Evolutionary conservation across 2,888 invertebrate species (phyloP).

Genomic region (Diarsia dahlii): DNA sequence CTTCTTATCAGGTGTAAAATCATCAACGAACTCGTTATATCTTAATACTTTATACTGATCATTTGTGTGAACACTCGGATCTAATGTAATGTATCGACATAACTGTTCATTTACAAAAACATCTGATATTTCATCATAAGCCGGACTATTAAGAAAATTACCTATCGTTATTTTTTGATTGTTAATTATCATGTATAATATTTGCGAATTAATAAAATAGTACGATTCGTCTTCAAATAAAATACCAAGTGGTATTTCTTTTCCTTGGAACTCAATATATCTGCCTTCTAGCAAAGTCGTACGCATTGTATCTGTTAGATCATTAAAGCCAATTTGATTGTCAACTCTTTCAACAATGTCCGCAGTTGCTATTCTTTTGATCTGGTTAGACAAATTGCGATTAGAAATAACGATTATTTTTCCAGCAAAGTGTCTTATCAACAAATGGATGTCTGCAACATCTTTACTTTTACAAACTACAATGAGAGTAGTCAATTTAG

Average conservation of each 20-base stretch:
- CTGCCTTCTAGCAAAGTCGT: constrained; percentile 31
- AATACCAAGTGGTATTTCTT: constrained; percentile 12
- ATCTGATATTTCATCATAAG: constrained; percentile 30
- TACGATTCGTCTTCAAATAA: constrained; percentile 16
- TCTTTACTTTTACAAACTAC: constrained; percentile 19
- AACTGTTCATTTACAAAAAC: constrained; percentile 42
- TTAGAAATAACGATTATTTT: constrained; percentile 39
- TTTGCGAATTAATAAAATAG: constrained; percentile 32
- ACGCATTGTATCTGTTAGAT: constrained; percentile 13
- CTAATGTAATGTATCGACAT: constrained; percentile 44
- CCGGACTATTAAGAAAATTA: constrained; percentile 19
- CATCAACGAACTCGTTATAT: constrained; percentile 9
- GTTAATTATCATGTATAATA: constrained; percentile 41
- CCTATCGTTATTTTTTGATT: constrained; percentile 40
- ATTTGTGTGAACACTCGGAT: not conserved
- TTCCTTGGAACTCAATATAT: constrained; percentile 47
- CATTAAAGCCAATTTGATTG: constrained; percentile 26
- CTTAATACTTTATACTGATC: constrained; percentile 11
- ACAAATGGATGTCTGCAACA: constrained; percentile 7
- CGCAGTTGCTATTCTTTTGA: not conserved
- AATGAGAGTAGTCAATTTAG: constrained; percentile 15
- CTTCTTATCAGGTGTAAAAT: not conserved
- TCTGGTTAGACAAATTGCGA: not conserved
- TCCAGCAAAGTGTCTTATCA: constrained; percentile 33
- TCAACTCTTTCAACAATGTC: constrained; percentile 18